Conservation (phyloP, 2,797 vertebrate genomes). For the Naso thynnoides region DNA sequence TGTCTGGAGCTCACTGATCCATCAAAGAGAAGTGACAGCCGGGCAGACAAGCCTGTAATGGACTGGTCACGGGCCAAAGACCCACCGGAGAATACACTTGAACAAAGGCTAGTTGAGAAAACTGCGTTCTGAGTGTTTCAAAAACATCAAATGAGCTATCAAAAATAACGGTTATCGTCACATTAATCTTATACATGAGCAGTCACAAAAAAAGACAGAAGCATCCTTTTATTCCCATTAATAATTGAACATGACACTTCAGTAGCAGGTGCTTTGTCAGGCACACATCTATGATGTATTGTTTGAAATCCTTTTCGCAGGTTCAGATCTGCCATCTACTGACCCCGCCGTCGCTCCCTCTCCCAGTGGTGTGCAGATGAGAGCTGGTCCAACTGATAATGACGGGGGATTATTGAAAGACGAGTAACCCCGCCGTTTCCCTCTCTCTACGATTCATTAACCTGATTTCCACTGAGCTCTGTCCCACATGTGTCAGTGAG, state of each 20-base stretch:
- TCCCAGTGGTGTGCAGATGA: slow-evolving; percentile 56
- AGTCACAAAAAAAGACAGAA: slow-evolving; percentile 37
- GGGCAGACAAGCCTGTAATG: slow-evolving; percentile 77
- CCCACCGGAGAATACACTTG: slow-evolving; percentile 42
- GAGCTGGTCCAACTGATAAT: slow-evolving; percentile 67
- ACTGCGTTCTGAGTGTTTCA: slow-evolving; percentile 5
- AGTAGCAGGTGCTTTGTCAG: slow-evolving; percentile 62
- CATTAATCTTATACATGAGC: slow-evolving; percentile 52
- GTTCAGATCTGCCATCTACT: slow-evolving; percentile 68
- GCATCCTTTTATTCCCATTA: slow-evolving; percentile 33
- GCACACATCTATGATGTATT: slow-evolving; percentile 66
- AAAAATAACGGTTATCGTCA: slow-evolving; percentile 27
- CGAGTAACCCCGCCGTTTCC: slow-evolving; percentile 67
- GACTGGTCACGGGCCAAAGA: slow-evolving; percentile 74
- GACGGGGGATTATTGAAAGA: slow-evolving; percentile 74
- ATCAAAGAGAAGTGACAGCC: slow-evolving; percentile 79
- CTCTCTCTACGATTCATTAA: slow-evolving; percentile 80
- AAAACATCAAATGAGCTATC: slow-evolving; percentile 28
- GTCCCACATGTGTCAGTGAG: slow-evolving; percentile 84
- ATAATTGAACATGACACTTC: slow-evolving; percentile 61
- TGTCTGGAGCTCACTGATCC: slow-evolving; percentile 77
- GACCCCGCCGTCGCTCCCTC: slow-evolving; percentile 59
- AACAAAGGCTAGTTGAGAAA: slow-evolving; percentile 30
- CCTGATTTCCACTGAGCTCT: slow-evolving; percentile 81
- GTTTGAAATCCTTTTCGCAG: slow-evolving; percentile 61